Percentiles rank a stretch among this genome's conserved stretches.
These are phyloP conservation scores for Neocrepidodera transversa DNA, from an alignment of 2,888 invertebrate genomes.

Conservation along the genomic window DNA sequence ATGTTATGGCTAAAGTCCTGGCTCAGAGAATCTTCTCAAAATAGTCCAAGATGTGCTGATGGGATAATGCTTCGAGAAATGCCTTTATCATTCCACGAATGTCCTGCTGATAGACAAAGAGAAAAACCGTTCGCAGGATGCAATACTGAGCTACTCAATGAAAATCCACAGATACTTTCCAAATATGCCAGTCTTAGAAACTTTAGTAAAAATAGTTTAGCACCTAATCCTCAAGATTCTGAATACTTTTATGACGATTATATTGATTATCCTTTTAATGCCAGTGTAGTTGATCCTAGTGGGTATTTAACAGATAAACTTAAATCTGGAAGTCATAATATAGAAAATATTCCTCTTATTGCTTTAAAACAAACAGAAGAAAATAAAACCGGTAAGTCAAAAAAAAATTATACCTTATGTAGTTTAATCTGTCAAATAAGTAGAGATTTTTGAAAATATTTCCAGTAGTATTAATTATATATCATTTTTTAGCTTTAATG, in stretches of 20 bases:
- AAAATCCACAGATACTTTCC: constrained; percentile 8
- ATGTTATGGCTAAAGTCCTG: constrained; percentile 85
- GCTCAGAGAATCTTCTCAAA: constrained; percentile 76
- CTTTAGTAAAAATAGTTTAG: constrained; percentile 62
- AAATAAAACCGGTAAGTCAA: constrained; percentile 42
- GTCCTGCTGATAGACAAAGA: constrained; percentile 61
- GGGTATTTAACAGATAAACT: constrained; percentile 38
- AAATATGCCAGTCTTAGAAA: constrained; percentile 55
- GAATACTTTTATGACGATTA: constrained; percentile 87
- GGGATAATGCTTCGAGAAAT: constrained; percentile 78
- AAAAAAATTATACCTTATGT: too few species aligned
- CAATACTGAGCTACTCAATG: constrained; percentile 68
- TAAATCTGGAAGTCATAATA: constrained; percentile 25
- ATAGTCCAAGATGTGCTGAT: constrained; percentile 81
- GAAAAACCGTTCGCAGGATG: constrained; percentile 72
- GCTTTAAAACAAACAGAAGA: constrained; percentile 41
- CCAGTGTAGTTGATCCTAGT: constrained; percentile 58
- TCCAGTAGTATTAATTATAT: neutral
- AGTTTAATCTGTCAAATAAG: neutral
- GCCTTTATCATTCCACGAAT: constrained; percentile 74
- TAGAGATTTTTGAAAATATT: too few species aligned
- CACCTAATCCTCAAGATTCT: constrained; percentile 76
- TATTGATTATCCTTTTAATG: constrained; percentile 77
- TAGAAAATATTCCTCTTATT: constrained; percentile 32
- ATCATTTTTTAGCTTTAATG: too few species aligned